These are phyloP conservation scores for Podarcis muralis DNA, from an alignment of 2,113 vertebrate genomes.

Conservation along the genomic window DNA sequence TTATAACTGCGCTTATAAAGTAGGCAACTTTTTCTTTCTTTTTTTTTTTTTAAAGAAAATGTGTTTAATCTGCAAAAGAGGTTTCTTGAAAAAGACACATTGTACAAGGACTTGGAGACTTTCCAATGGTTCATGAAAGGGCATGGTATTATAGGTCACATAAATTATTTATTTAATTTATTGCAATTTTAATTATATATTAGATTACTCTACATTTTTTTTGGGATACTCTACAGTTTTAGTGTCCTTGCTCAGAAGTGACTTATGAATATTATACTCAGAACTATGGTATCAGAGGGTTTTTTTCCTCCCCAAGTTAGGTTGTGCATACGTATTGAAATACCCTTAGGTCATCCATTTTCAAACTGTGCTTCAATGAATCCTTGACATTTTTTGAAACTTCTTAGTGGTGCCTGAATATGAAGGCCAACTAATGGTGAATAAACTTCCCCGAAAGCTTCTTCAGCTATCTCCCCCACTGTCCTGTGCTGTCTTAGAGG, in stretches of 20 bases:
- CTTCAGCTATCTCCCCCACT: not conserved
- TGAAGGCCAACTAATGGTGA: not conserved
- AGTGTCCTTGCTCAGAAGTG: slow-evolving; percentile 24
- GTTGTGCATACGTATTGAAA: not conserved
- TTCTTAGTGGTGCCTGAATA: not conserved
- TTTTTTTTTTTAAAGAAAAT: not conserved
- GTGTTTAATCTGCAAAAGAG: not conserved
- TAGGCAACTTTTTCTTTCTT: not conserved
- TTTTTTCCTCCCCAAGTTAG: not conserved
- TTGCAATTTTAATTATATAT: slow-evolving; percentile 24
- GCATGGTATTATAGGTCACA: not conserved
- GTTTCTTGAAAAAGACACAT: not conserved
- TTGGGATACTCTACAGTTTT: not conserved
- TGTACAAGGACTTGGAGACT: not conserved
- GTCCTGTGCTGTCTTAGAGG: not conserved
- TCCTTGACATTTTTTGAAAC: not conserved
- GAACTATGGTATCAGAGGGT: not conserved
- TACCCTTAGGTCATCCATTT: not conserved
- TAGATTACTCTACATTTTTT: slow-evolving; percentile 35
- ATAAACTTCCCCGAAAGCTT: not conserved
- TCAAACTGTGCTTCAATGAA: not conserved
- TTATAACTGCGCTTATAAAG: not conserved
- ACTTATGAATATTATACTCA: slow-evolving; percentile 1
- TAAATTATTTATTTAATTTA: slow-evolving; percentile 35
- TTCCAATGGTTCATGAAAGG: slow-evolving; percentile 1